phyloP scores from a whole-genome alignment of 2,888 invertebrate genomes.

The Thymelicus sylvestris region DNA sequence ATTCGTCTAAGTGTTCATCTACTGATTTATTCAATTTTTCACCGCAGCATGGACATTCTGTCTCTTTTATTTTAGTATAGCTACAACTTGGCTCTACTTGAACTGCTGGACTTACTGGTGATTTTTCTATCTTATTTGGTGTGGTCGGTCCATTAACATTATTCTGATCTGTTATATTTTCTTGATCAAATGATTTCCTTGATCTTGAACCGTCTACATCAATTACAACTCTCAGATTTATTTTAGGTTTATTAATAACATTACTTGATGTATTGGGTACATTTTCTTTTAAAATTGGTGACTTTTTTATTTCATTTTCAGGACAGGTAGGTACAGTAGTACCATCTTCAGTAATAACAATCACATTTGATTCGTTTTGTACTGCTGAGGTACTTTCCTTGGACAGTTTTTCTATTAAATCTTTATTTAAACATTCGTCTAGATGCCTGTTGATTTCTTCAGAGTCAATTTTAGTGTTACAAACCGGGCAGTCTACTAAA shows the following conservation, averaged over 20 bases:
- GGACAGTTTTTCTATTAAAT: conserved; percentile 59
- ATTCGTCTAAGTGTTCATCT: conserved; percentile 80
- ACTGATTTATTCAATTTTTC: conserved; percentile 58
- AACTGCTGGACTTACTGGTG: conserved; percentile 7
- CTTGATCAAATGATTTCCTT: conserved; percentile 23
- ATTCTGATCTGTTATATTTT: conserved; percentile 33
- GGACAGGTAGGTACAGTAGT: no score
- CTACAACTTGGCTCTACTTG: conserved; percentile 25
- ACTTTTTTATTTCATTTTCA: neutral
- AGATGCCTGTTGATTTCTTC: conserved; percentile 72
- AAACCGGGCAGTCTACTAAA: conserved; percentile 79
- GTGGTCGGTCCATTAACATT: conserved; percentile 18
- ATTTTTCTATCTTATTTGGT: conserved; percentile 7
- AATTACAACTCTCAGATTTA: no score
- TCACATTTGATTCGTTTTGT: neutral
- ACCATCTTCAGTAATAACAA: no score
- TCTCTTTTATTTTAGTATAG: conserved; percentile 35
- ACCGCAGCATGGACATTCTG: conserved; percentile 77
- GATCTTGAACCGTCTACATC: neutral
- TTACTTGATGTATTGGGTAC: no score
- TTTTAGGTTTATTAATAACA: no score
- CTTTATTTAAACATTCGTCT: conserved; percentile 77
- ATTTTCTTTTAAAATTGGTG: neutral
- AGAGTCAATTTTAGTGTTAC: conserved; percentile 61
- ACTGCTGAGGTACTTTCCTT: conserved; percentile 40